A percentile compares a stretch with the other conserved stretches of the same genome.
phyloP scores from a whole-genome alignment of 2,797 vertebrate genomes.

The Lutjanus campechanus region DNA sequence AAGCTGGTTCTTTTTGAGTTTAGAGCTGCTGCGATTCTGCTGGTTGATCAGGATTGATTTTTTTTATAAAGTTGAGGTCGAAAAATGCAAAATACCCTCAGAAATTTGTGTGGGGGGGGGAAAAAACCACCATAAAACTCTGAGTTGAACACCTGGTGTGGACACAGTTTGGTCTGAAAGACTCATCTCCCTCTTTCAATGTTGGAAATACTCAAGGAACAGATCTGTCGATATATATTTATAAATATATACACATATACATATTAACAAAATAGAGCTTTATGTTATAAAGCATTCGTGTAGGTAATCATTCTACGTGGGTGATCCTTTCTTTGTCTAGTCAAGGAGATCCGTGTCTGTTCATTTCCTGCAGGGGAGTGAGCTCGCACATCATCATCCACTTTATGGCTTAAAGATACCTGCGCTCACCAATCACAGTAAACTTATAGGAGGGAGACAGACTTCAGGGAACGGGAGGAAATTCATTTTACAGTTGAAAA shows the following conservation, averaged over 20 bases:
- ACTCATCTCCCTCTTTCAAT: slow-evolving; percentile 66
- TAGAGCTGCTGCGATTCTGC: slow-evolving; percentile 78
- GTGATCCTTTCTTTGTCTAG: slow-evolving; percentile 52
- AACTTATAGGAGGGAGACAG: slow-evolving; percentile 49
- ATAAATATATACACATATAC: slow-evolving; percentile 91
- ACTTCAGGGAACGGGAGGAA: slow-evolving; percentile 34
- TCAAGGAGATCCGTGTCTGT: slow-evolving; percentile 59
- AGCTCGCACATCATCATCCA: slow-evolving; percentile 62
- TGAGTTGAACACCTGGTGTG: slow-evolving; percentile 54
- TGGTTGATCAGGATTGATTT: slow-evolving; percentile 68
- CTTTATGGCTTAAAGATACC: slow-evolving; percentile 83
- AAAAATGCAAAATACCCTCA: slow-evolving; percentile 53
- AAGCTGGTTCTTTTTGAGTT: slow-evolving; percentile 76
- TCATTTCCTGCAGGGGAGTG: slow-evolving; percentile 62
- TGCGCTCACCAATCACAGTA: slow-evolving; percentile 66
- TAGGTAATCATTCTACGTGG: slow-evolving; percentile 61
- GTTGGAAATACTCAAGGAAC: slow-evolving; percentile 81
- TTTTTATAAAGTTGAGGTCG: slow-evolving; percentile 53
- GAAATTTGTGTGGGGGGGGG: slow-evolving; percentile 6
- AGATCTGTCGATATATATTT: slow-evolving; percentile 85
- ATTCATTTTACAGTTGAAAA: slow-evolving; percentile 19
- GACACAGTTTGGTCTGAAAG: slow-evolving; percentile 71
- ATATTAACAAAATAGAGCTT: slow-evolving; percentile 92
- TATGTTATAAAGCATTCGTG: slow-evolving; percentile 84
- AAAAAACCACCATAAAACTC: slow-evolving; percentile 38